phyloP scores from a whole-genome alignment of 2,797 vertebrate genomes.

The Moxostoma hubbsi region DNA sequence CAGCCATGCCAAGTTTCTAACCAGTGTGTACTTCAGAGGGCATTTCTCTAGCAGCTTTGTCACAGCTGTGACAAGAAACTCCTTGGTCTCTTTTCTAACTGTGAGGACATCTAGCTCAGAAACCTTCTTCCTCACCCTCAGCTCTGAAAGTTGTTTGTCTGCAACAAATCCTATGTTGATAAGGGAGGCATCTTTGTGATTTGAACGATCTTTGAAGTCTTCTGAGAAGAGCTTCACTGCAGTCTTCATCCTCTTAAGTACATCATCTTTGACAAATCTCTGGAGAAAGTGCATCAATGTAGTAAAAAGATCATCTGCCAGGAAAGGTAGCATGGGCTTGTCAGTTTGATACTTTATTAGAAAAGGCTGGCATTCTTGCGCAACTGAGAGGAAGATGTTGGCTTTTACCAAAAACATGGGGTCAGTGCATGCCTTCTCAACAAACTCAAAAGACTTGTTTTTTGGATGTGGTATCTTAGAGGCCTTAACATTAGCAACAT shows the following conservation, averaged over 20 bases:
- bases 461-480: slow-evolving; percentile 3
- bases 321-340: slow-evolving; percentile 38
- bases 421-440: slow-evolving; percentile 36
- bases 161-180: too few species aligned
- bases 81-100: too few species aligned
- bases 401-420: slow-evolving; percentile 37
- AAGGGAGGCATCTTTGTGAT: too few species aligned
- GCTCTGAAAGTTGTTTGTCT: too few species aligned
- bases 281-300: slow-evolving; percentile 18
- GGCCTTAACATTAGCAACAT: too few species aligned
- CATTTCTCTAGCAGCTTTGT: slow-evolving; percentile 45
- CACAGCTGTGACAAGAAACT: neutral
- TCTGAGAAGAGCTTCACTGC: slow-evolving; percentile 37
- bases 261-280: slow-evolving; percentile 28
- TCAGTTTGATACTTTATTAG: slow-evolving; percentile 31
- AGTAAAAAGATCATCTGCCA: slow-evolving; percentile 41
- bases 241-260: slow-evolving; percentile 29
- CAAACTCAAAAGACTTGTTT: slow-evolving; percentile 24
- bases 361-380: slow-evolving; percentile 30
- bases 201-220: too few species aligned
- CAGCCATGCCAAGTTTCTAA: slow-evolving; percentile 34
- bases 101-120: too few species aligned
- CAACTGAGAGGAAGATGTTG: slow-evolving; percentile 33
- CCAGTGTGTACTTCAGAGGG: slow-evolving; percentile 27
- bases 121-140: too few species aligned